Conservation (phyloP, 1,140 invertebrate genomes). For the Tetramorium simillimum region DNA sequence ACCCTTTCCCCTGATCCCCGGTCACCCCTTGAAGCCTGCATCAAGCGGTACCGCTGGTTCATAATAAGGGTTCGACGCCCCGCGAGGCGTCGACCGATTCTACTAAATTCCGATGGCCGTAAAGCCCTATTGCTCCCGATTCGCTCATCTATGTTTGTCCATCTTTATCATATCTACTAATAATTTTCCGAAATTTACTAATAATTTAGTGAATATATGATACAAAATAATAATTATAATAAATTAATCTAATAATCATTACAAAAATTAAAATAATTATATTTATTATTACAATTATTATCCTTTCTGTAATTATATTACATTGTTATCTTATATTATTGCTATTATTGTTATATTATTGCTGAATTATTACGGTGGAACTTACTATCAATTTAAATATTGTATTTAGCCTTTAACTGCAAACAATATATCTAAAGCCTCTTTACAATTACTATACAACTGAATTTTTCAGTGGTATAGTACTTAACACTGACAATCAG, state of each 20-base stretch:
- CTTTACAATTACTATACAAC: background rate
- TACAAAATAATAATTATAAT: background rate
- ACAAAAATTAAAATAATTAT: slow-evolving; percentile 3
- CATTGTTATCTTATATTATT: background rate
- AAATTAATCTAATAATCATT: background rate
- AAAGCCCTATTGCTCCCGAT: background rate
- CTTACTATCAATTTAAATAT: background rate
- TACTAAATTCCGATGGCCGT: slow-evolving; percentile 58
- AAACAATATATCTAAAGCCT: background rate
- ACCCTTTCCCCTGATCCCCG: slow-evolving; percentile 59
- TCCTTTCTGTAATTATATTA: background rate
- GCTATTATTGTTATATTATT: background rate
- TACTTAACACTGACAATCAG: no score
- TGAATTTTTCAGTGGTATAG: no score
- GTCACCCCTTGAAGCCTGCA: slow-evolving; percentile 29
- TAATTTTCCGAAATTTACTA: background rate
- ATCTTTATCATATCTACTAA: background rate
- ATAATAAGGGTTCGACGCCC: slow-evolving; percentile 68
- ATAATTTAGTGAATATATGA: background rate
- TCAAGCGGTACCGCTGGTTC: slow-evolving; percentile 50
- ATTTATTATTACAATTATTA: background rate
- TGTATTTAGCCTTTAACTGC: background rate
- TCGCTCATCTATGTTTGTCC: background rate
- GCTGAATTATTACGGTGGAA: background rate
- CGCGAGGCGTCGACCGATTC: slow-evolving; percentile 52